Percentiles rank a stretch among this genome's conserved stretches.
These are phyloP conservation scores for Sorex araneus DNA, from an alignment of 2,113 vertebrate genomes.

Conservation along the genomic window DNA sequence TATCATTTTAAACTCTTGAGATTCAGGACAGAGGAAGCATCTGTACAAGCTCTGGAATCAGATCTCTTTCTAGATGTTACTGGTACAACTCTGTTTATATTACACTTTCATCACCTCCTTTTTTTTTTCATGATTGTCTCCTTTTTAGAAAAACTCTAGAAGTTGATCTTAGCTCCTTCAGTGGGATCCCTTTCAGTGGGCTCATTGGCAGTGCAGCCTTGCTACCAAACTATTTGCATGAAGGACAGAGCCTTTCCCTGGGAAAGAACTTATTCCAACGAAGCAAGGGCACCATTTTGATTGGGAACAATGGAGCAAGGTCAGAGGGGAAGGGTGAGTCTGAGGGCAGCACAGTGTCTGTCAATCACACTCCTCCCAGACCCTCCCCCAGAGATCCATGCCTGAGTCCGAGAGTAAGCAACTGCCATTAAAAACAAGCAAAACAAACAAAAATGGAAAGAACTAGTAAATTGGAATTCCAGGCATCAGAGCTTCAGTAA, in stretches of 20 bases:
- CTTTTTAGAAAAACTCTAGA: constrained; percentile 1
- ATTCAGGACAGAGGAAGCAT: neutral
- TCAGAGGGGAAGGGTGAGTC: constrained; percentile 77
- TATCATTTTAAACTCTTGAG: neutral
- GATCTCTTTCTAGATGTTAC: neutral
- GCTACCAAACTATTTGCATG: constrained; percentile 56
- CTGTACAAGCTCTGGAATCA: neutral
- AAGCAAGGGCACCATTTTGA: constrained; percentile 48
- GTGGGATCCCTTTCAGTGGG: neutral
- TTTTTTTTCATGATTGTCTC: neutral
- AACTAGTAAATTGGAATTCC: constrained; percentile 55
- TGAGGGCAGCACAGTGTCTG: constrained; percentile 46
- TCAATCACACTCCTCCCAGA: constrained; percentile 10
- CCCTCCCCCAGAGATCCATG: neutral
- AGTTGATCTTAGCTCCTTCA: neutral
- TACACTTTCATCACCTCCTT: constrained; percentile 23
- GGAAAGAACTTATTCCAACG: constrained; percentile 53
- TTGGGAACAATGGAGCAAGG: constrained; percentile 62
- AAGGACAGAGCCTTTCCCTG: constrained; percentile 48
- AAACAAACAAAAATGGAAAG: neutral
- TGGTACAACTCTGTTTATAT: neutral
- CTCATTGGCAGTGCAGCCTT: constrained; percentile 1
- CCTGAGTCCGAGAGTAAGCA: neutral
- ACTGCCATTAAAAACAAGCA: neutral
- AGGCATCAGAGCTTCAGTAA: neutral